Evolutionary conservation across 2,113 vertebrate species (phyloP), one percentile per base, ranked within the genome.

Genomic region (Geothlypis trichas): DNA sequence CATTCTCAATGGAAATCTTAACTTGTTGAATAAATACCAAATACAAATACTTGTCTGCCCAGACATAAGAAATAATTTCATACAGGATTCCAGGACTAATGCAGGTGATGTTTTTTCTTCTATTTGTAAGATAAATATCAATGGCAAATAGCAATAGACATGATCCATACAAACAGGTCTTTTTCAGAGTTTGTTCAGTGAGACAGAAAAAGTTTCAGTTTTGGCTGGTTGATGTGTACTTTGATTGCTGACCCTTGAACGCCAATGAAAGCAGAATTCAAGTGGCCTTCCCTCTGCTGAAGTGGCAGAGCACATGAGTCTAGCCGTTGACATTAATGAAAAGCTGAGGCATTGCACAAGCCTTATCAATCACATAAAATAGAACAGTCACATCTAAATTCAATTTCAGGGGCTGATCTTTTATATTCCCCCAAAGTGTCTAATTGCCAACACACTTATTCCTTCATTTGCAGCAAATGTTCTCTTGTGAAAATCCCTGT

Each of bases 271-370:
- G 46, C 87, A 96, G 71, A 96, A 96, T 97, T 28, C 83, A 58
- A 93, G 71, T 89, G 81, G 76, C 30, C 13, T 96, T 90, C 52
- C 47, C 61, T 71, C 73, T 89, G 71, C n/a, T 75, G 68, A 88
- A 89, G 72, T 41, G 58, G 57, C 46, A 62, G 55, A 83, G 62
- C 13, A 74, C 84, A 90, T 95, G 96, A 95, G 93, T 82, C 79
- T 89, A 96, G 61, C 76, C 51, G 77, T 33, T 96, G 95, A 96
- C 89, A 87, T 88, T 97, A 97, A 97, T 96, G 95, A 96, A 97
- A 98, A 95, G 95, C 84, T 96, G 87, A 97, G 95, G 93, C 74
- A 90, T 67, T 92, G 30, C 65, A 85, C 44, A 89, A 91, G 39
- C 33, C 51, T 94, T 79, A 97, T 96, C 85, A 95, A 57, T 96